Evolutionary conservation across 1,140 invertebrate genomes (phyloP), one percentile per base, ranked within the genome.

Genomic region (Panagrolaimus sp.): DNA sequence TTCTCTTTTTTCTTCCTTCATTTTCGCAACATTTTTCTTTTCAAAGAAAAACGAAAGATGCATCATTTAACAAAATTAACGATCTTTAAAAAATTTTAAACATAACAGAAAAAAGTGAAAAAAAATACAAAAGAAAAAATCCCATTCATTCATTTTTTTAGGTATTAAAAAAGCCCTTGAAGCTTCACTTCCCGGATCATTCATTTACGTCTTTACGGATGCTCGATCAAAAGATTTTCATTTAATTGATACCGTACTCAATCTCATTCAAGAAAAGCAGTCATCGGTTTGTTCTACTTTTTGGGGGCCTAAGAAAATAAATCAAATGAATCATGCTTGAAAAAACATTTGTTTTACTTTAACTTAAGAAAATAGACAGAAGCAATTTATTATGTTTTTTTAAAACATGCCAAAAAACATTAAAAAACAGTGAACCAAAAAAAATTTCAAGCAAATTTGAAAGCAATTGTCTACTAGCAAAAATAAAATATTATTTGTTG

Each of bases 151-250:
- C 32, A 38, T 38, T 64, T 47, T 68, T 77, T 48, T 55, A 76
- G 76, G 77, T 21, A 88, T 91, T 43, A 85, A 86, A 43, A 80
- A 86, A 71, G 90, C 89, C 0, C 83, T 91, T 2, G 86, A 89
- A 68, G 85, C 87, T 12, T 87, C 88, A 43, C 80, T 88, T 9
- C 89, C 89, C 0, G 85, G 87, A 64, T 90, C 89, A 0, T 90
- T 87, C 77, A 85, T 90, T 43, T 91, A 90, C 78, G 89, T 91
- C 1, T 90, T 91, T 78, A 90, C 90, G 1, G 90, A 91, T 77
- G 89, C 90, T 3, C 85, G 88, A 4, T 87, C 89, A 0, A 88
- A 88, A 65, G 90, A 91, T 82, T 88, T 87, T 73, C 78, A 86
- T 62, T 78, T 88, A 0, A 86, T 89, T 9, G 84, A 87, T 9